These are phyloP conservation scores for Periophthalmus modestus DNA, from an alignment of 2,113 vertebrate genomes.

Conservation along the genomic window DNA sequence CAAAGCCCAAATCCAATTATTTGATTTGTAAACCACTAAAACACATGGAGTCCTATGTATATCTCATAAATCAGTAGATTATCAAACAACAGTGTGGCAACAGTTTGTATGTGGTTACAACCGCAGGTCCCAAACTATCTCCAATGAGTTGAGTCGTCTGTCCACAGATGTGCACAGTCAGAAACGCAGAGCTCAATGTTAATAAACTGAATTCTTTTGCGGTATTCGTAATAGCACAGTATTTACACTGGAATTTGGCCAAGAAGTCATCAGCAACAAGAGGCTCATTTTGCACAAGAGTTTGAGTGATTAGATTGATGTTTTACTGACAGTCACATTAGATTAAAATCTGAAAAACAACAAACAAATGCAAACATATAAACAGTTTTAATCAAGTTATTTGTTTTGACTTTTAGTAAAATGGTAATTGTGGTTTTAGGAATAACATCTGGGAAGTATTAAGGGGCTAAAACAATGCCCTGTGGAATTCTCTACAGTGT, in stretches of 20 bases:
- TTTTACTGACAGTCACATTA: not conserved
- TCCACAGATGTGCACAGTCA: not conserved
- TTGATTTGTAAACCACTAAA: not conserved
- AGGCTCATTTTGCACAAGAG: not conserved
- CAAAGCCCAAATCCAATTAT: not conserved
- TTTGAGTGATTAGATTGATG: not conserved
- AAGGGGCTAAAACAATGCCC: not conserved
- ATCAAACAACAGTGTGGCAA: not conserved
- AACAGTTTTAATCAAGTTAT: not conserved
- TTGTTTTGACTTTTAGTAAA: not conserved
- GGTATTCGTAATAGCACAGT: not conserved
- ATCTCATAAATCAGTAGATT: not conserved
- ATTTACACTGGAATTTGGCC: conserved; percentile 11
- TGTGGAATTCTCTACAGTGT: not conserved
- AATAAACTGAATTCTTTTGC: not conserved
- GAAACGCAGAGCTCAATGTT: not conserved
- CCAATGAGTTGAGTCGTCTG: not conserved
- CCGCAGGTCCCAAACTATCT: not conserved
- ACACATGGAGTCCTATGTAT: not conserved
- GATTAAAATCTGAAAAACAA: not conserved
- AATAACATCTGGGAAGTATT: not conserved
- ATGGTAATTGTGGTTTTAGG: not conserved
- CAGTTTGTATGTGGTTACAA: not conserved
- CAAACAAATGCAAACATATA: not conserved
- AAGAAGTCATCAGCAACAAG: conserved; percentile 1